phyloP scores from a whole-genome alignment of 2,797 vertebrate genomes.

The Xenops minutus region DNA sequence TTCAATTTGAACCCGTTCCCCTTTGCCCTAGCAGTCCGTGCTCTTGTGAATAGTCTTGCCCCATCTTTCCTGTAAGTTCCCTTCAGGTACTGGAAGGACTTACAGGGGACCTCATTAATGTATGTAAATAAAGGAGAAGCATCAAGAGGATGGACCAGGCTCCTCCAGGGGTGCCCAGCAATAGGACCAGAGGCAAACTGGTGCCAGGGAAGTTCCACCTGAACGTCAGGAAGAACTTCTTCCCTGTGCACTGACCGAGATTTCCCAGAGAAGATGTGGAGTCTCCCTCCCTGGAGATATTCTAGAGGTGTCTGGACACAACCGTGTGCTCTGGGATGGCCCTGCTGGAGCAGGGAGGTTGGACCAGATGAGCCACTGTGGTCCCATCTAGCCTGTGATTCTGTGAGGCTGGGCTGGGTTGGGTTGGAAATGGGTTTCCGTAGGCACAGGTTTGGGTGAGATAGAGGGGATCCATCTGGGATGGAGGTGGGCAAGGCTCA shows the following conservation, averaged over 20 bases:
- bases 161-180: not conserved
- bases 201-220: not conserved
- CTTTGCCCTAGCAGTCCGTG: not conserved
- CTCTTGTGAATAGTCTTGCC: not conserved
- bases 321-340: not conserved
- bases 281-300: not conserved
- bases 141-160: not conserved
- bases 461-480: too few relatives aligned
- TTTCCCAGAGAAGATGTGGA: not conserved
- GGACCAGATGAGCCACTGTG: not conserved
- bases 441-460: too few relatives aligned
- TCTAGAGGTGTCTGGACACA: not conserved
- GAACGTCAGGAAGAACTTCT: not conserved
- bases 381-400: not conserved
- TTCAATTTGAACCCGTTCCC: not conserved
- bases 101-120: not conserved
- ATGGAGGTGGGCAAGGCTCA: not conserved
- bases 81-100: not conserved
- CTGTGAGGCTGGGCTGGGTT: not conserved
- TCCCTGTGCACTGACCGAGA: not conserved
- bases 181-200: not conserved
- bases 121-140: not conserved
- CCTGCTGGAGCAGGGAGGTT: not conserved
- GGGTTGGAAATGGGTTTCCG: not conserved
- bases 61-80: not conserved